Conservation (phyloP, 2,113 vertebrate genomes). For the Euleptes europaea region DNA sequence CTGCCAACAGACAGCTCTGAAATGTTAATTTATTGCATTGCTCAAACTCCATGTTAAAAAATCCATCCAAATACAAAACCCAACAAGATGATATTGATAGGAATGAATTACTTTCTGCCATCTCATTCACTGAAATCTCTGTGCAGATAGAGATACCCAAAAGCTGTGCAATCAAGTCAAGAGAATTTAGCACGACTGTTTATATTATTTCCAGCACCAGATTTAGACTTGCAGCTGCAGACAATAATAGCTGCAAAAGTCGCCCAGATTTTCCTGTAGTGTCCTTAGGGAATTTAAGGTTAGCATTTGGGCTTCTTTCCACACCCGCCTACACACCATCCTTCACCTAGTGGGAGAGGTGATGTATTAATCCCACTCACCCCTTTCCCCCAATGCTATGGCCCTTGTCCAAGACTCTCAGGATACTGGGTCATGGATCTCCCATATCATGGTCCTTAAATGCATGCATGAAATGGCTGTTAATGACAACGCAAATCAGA, state of each 20-base stretch:
- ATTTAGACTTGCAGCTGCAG: background rate
- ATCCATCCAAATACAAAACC: constrained; percentile 3
- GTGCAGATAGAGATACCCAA: background rate
- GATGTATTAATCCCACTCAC: too few relatives aligned
- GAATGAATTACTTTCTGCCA: background rate
- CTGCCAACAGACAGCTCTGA: constrained; percentile 27
- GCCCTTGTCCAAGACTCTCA: too few relatives aligned
- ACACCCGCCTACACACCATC: background rate
- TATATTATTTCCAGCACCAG: background rate
- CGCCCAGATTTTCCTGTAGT: background rate
- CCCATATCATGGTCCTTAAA: background rate
- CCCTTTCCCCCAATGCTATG: too few relatives aligned
- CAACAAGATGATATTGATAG: background rate
- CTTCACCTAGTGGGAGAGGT: too few relatives aligned
- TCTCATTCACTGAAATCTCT: background rate
- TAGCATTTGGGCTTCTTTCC: background rate
- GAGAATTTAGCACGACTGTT: background rate
- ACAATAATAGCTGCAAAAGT: background rate
- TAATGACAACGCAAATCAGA: background rate
- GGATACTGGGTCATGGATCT: too few relatives aligned
- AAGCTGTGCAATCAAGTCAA: background rate
- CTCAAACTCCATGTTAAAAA: background rate
- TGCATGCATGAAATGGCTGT: background rate
- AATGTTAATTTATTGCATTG: constrained; percentile 40
- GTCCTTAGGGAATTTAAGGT: background rate